Base-by-base conservation (phyloP, 2,797 vertebrate species). In the Balearica regulorum region DNA sequence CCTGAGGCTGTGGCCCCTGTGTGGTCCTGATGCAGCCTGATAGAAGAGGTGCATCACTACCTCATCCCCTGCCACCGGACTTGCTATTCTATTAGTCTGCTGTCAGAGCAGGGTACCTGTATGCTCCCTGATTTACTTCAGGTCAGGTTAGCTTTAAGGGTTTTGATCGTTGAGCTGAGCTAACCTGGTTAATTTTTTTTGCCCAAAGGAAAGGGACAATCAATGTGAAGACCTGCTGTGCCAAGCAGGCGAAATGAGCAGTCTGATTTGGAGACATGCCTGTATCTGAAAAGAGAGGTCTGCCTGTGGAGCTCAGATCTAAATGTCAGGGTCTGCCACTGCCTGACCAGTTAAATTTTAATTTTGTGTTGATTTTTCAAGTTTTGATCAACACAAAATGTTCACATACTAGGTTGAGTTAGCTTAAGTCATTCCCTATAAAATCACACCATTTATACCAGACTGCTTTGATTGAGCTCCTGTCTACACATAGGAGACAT, bases 391-490 rank as follows among this genome's bases (percentile, higher is more conserved):
- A 84, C 73, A 58, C 75, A 89, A 80, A 81, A 46, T 57, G 37
- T 82, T 95, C 83, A 79, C 54, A 16, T 61, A 65, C 41, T 41
- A 65, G n/a, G 64, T 4, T 60, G 77, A 83, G 77, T 90, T 94
- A 90, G 43, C 66, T 79, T 79, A 76, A 93, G 76, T 77, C 64
- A 60, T 84, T 90, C 37, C 29, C 28, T 76, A 25, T 84, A 70
- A 84, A 93, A 86, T 79, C 70, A 46, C 62, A 53, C 76, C 46
- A 16, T 95, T 93, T 91, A 39, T 88, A 90, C 15, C 28, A 60
- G 76, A 10, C 80, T 88, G 73, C 85, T 94, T 79, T 94, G 96
- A 95, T 84, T 83, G 85, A 96, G 64, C 44, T 94, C 51, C 80
- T 90, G 88, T 82, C 87, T 80, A 13, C 64, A 13, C 37, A 6